These are phyloP conservation scores for Plebejus argus DNA, from an alignment of 2,888 invertebrate genomes.

Conservation along the genomic window DNA sequence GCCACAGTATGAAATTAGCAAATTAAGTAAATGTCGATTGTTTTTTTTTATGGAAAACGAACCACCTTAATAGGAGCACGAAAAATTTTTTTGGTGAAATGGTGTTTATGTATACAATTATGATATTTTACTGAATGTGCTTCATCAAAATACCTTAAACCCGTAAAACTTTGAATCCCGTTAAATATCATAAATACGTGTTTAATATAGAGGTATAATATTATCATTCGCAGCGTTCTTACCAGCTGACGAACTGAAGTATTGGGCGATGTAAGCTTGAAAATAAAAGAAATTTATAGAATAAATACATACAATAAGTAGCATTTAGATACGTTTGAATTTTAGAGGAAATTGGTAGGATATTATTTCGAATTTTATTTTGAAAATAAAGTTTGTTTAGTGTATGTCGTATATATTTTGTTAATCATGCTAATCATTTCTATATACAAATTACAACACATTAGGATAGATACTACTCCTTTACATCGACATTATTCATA, in stretches of 20 bases:
- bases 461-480: not conserved
- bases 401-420: not conserved
- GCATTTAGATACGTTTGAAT: not conserved
- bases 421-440: not conserved
- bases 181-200: not conserved
- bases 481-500: slow-evolving; percentile 29
- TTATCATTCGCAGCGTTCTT: slow-evolving; percentile 49
- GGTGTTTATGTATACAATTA: not conserved
- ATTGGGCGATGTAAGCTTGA: slow-evolving; percentile 75
- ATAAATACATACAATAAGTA: slow-evolving; percentile 17
- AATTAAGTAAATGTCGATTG: too few relatives aligned
- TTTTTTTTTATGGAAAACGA: too few relatives aligned
- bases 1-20: too few relatives aligned
- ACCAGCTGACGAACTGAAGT: slow-evolving; percentile 70
- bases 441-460: not conserved
- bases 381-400: not conserved
- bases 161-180: not conserved
- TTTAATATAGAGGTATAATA: not conserved
- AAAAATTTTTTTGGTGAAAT: not conserved
- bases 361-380: not conserved
- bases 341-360: slow-evolving; percentile 1
- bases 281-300: slow-evolving; percentile 49
- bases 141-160: not conserved
- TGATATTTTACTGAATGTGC: not conserved
- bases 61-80: not conserved